phyloP scores from a whole-genome alignment of 2,888 invertebrate genomes.

The Hyles lineata region DNA sequence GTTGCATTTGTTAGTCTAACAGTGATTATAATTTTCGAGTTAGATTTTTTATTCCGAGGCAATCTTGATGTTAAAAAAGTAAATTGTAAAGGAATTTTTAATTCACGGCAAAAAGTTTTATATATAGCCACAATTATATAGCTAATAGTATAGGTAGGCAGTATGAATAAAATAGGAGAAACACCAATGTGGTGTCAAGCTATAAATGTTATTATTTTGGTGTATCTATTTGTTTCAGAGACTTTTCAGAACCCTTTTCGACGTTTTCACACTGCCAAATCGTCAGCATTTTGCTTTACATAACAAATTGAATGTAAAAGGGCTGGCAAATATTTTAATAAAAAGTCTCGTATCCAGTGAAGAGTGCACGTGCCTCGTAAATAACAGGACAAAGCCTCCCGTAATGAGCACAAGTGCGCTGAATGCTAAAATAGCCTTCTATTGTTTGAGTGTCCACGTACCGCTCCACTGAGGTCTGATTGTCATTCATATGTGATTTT shows the following conservation, averaged over 20 bases:
- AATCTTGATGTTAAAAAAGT: no score
- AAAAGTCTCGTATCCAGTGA: slow-evolving; percentile 26
- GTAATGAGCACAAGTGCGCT: slow-evolving; percentile 56
- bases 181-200: no score
- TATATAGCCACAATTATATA: no score
- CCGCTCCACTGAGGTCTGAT: slow-evolving; percentile 9
- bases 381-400: slow-evolving; percentile 51
- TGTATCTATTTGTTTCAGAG: neutral
- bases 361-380: slow-evolving; percentile 54
- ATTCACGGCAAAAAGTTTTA: no score
- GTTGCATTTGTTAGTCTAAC: no score
- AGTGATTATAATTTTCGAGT: no score
- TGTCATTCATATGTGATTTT: slow-evolving; percentile 20
- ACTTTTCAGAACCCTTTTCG: neutral
- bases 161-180: no score
- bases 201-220: no score
- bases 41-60: no score
- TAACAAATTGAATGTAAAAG: slow-evolving; percentile 6
- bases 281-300: neutral
- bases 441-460: slow-evolving; percentile 40
- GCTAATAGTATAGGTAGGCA: no score
- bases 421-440: slow-evolving; percentile 53
- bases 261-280: neutral
- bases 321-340: slow-evolving; percentile 20
- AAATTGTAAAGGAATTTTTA: no score